phyloP scores from a whole-genome alignment of 2,113 vertebrate genomes.

The Chaetorhynchus papuensis region DNA sequence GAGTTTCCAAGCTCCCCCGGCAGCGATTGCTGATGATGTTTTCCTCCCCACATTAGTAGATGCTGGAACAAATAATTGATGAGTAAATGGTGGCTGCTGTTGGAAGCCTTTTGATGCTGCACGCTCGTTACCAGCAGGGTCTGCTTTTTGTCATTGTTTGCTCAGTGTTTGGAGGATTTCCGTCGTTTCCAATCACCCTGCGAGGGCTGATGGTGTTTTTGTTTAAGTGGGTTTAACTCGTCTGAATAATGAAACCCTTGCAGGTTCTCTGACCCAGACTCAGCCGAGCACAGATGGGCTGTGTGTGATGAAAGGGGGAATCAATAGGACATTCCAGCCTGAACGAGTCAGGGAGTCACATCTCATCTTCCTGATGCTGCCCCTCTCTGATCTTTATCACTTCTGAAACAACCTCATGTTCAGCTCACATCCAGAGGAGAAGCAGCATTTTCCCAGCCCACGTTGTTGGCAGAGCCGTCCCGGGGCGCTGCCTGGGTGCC shows the following conservation, averaged over 20 bases:
- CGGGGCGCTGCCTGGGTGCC: background rate
- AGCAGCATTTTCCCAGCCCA: background rate
- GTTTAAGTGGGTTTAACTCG: slow-evolving; percentile 19
- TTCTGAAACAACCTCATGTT: background rate
- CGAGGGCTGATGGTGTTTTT: background rate
- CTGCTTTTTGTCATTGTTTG: slow-evolving; percentile 16
- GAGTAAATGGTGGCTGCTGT: background rate
- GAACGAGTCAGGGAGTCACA: slow-evolving; percentile 23
- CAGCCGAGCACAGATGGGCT: slow-evolving; percentile 3
- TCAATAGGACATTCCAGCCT: slow-evolving; percentile 38
- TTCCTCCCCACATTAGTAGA: background rate
- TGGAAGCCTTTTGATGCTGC: background rate
- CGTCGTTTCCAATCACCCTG: background rate
- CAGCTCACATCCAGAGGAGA: background rate
- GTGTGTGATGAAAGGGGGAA: slow-evolving; percentile 26
- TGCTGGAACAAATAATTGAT: background rate
- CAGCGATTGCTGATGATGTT: background rate
- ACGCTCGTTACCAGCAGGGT: background rate
- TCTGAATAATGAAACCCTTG: background rate
- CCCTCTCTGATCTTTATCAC: slow-evolving; percentile 7
- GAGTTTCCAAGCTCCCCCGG: background rate
- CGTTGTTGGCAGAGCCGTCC: background rate
- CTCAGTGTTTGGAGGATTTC: background rate
- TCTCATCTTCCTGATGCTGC: slow-evolving; percentile 18
- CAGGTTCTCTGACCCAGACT: background rate